A percentile compares a stretch with the other conserved stretches of the same genome.
Conservation (phyloP, 2,888 invertebrate genomes). For the Torymus tubicola region DNA sequence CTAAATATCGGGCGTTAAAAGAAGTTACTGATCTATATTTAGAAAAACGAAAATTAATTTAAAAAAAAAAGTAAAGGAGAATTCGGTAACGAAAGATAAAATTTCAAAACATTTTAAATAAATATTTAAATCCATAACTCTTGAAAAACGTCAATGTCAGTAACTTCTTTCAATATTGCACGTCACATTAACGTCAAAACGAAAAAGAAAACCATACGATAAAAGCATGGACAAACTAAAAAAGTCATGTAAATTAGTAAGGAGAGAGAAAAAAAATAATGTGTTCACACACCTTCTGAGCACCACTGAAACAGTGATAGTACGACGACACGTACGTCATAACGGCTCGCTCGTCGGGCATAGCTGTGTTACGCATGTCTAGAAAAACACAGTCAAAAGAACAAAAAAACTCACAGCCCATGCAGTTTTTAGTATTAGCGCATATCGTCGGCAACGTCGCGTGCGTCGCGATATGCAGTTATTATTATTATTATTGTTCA, state of each 20-base stretch:
- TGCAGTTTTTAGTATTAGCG: slow-evolving; percentile 69
- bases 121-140: too few relatives aligned
- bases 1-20: too few relatives aligned
- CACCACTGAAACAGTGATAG: slow-evolving; percentile 99
- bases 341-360: slow-evolving; percentile 99
- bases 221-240: slow-evolving; percentile 27
- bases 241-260: slow-evolving; percentile 38
- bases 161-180: too few relatives aligned
- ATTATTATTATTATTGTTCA: too few relatives aligned
- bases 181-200: too few relatives aligned
- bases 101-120: too few relatives aligned
- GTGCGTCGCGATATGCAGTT: slow-evolving; percentile 18
- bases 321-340: slow-evolving; percentile 99
- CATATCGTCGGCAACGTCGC: slow-evolving; percentile 23
- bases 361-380: slow-evolving; percentile 98
- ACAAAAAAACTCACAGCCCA: slow-evolving; percentile 72
- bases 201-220: slow-evolving; percentile 7
- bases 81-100: too few relatives aligned
- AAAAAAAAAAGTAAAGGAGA: too few relatives aligned
- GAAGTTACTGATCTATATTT: too few relatives aligned
- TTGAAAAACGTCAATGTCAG: too few relatives aligned
- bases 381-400: slow-evolving; percentile 75
- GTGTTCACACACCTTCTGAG: slow-evolving; percentile 91
- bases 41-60: too few relatives aligned
- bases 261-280: slow-evolving; percentile 56